These are phyloP conservation scores for Oeneis ivallda DNA, from an alignment of 2,888 invertebrate genomes.

Conservation along the genomic window DNA sequence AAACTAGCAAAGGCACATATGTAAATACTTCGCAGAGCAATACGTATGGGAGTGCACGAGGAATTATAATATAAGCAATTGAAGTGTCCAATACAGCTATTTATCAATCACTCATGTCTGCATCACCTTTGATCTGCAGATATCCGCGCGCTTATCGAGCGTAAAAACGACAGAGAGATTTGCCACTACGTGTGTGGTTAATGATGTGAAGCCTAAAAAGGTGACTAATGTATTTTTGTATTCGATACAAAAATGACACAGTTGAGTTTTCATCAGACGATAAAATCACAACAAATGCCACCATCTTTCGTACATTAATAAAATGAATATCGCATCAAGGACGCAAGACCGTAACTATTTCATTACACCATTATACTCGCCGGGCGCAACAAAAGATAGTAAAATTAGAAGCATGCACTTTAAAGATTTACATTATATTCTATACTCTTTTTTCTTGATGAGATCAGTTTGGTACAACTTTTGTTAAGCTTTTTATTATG, in stretches of 20 bases:
- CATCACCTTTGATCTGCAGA: conserved; percentile 28
- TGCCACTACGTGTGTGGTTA: background rate
- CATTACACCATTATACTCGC: too few species aligned
- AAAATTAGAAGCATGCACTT: too few species aligned
- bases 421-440: too few species aligned
- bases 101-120: conserved; percentile 31
- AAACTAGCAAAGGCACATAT: background rate
- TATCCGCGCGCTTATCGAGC: conserved; percentile 25
- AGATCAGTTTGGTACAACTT: too few species aligned
- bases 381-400: too few species aligned
- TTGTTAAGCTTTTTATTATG: too few species aligned
- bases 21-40: background rate
- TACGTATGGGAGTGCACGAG: background rate
- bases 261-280: background rate
- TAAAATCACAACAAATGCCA: background rate
- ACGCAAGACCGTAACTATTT: too few species aligned
- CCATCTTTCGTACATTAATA: too few species aligned
- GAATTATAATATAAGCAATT: conserved; percentile 33
- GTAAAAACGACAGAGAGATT: conserved; percentile 14
- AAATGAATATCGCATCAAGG: too few species aligned
- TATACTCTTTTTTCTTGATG: too few species aligned
- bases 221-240: conserved; percentile 1
- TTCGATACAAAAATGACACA: background rate
- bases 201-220: conserved; percentile 2
- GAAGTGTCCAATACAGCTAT: conserved; percentile 28